Evolutionary conservation across 1,140 invertebrate genomes (phyloP).

Genomic region (Dinothrombium tinctorium): DNA sequence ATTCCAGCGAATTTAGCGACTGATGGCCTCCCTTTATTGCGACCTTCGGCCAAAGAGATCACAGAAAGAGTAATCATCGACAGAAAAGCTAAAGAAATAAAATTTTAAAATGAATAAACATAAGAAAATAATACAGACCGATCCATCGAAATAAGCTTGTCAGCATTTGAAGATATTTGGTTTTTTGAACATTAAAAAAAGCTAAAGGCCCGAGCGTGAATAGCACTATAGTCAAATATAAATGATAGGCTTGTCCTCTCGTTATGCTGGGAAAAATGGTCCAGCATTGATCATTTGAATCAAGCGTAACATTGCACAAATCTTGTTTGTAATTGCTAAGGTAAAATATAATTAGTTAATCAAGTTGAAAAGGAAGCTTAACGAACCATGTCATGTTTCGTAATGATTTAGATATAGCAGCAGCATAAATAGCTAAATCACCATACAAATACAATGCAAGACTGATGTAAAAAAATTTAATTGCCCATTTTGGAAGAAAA

Average conservation of each 20-base stretch:
- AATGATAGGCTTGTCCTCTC: constrained; percentile 36
- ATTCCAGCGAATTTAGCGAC: constrained; percentile 33
- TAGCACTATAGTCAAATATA: constrained; percentile 40
- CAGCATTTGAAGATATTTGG: constrained; percentile 76
- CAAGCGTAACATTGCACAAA: background rate
- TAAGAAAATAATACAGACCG: too few relatives aligned
- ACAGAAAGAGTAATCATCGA: constrained; percentile 68
- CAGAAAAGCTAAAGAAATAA: too few relatives aligned
- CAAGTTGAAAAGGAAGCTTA: background rate
- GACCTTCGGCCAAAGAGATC: constrained; percentile 32
- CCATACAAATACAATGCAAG: constrained; percentile 87
- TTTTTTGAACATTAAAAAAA: constrained; percentile 85
- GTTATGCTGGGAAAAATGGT: too few relatives aligned
- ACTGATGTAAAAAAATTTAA: constrained; percentile 58
- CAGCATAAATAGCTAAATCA: constrained; percentile 82
- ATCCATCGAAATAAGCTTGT: constrained; percentile 65
- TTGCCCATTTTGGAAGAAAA: constrained; percentile 56
- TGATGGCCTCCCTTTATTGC: constrained; percentile 40
- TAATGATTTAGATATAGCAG: constrained; percentile 72
- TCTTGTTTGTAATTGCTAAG: background rate
- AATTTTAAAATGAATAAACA: too few relatives aligned
- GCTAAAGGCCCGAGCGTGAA: constrained; percentile 84
- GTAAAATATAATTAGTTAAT: too few relatives aligned
- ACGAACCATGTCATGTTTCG: constrained; percentile 66
- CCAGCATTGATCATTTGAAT: background rate